These are phyloP conservation scores for Electrophaes corylata DNA, from an alignment of 2,888 invertebrate genomes.

Conservation along the genomic window DNA sequence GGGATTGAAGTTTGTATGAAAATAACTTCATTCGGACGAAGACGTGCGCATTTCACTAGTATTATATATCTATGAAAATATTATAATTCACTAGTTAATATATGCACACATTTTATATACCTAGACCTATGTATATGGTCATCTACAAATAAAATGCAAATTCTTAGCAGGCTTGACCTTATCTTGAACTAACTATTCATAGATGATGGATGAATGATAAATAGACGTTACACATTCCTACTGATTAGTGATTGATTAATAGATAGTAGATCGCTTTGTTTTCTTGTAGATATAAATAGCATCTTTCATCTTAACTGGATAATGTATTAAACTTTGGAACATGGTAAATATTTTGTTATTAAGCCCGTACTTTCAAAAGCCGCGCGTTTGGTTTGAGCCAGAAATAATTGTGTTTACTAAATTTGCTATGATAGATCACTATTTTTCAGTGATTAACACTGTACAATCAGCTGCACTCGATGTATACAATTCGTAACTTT, in stretches of 20 bases:
- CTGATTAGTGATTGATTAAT: slow-evolving; percentile 27
- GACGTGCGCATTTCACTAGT: no score
- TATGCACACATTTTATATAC: no score
- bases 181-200: slow-evolving; percentile 10
- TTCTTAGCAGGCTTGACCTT: background rate
- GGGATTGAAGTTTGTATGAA: no score
- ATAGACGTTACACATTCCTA: slow-evolving; percentile 18
- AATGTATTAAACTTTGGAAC: background rate
- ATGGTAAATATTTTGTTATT: background rate
- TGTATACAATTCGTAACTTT: no score
- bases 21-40: no score
- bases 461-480: no score
- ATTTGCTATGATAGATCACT: background rate
- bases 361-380: background rate
- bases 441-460: no score
- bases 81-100: no score
- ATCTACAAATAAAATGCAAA: background rate
- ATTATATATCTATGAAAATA: no score
- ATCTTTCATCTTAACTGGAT: slow-evolving; percentile 6
- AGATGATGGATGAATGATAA: slow-evolving; percentile 15
- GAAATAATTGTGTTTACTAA: background rate
- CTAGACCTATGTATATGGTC: no score
- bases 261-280: slow-evolving; percentile 18
- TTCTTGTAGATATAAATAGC: slow-evolving; percentile 3
- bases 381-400: background rate